phyloP scores from a whole-genome alignment of 2,888 invertebrate species.

The Drosophila neotestacea region DNA sequence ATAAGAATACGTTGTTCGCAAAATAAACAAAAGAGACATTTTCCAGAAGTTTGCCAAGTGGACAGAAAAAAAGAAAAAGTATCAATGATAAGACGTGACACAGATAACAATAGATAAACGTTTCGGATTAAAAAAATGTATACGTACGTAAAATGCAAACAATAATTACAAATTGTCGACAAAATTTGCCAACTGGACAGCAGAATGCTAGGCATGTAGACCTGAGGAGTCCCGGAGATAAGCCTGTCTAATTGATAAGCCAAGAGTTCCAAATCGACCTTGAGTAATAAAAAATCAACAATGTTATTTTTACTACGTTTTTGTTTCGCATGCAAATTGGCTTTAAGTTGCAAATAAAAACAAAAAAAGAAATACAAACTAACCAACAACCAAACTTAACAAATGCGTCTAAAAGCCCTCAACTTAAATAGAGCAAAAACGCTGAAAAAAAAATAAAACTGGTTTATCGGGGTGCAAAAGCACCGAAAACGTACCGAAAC shows the following conservation, averaged over 20 bases:
- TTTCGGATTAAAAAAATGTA: background rate
- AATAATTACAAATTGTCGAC: slow-evolving; percentile 16
- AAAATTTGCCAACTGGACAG: background rate
- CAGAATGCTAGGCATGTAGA: background rate
- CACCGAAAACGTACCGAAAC: slow-evolving; percentile 30
- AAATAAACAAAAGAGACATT: background rate
- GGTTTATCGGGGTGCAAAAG: slow-evolving; percentile 36
- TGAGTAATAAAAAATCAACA: slow-evolving; percentile 52
- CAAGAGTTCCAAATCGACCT: slow-evolving; percentile 43
- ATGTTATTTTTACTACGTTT: slow-evolving; percentile 30
- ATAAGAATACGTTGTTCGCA: slow-evolving; percentile 11
- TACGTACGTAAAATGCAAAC: background rate
- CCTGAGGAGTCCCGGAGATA: slow-evolving; percentile 15
- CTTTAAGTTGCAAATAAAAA: slow-evolving; percentile 27
- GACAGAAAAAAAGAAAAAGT: background rate
- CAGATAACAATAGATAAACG: background rate
- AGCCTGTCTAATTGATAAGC: slow-evolving; percentile 40
- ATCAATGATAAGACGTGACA: slow-evolving; percentile 3
- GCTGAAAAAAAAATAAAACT: slow-evolving; percentile 5
- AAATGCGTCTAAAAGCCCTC: slow-evolving; percentile 38
- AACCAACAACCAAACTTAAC: slow-evolving; percentile 20
- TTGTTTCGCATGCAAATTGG: slow-evolving; percentile 52
- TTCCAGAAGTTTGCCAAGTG: background rate
- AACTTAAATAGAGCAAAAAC: slow-evolving; percentile 43
- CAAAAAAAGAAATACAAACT: slow-evolving; percentile 4